phyloP scores from a whole-genome alignment of 2,113 vertebrate species.

The Sylvilagus bachmani region DNA sequence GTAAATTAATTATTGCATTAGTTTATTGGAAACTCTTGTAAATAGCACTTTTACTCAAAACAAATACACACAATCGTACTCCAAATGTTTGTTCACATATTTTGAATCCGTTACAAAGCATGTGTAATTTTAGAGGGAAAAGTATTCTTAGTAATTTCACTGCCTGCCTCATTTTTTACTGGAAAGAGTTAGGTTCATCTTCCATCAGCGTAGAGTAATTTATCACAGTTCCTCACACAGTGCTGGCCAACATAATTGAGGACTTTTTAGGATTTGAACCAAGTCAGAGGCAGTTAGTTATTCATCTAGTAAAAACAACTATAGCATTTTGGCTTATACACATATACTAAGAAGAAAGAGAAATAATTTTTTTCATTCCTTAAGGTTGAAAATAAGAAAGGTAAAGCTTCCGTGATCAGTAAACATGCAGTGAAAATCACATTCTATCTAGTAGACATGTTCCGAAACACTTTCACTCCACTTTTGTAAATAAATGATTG shows the following conservation, averaged over 20 bases:
- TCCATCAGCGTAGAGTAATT: background rate
- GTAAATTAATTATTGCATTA: constrained; percentile 79
- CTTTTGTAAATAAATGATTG: constrained; percentile 50
- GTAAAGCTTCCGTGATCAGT: background rate
- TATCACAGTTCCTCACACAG: constrained; percentile 20
- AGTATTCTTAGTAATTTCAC: constrained; percentile 9
- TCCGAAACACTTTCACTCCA: constrained; percentile 33
- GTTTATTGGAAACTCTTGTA: constrained; percentile 69
- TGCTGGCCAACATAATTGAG: constrained; percentile 28
- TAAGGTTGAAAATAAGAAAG: constrained; percentile 49
- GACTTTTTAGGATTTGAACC: constrained; percentile 23
- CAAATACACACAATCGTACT: constrained; percentile 53
- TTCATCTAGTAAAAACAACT: constrained; percentile 56
- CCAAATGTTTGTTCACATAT: constrained; percentile 72
- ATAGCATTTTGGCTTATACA: constrained; percentile 26
- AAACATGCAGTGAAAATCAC: constrained; percentile 27
- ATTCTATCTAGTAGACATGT: background rate
- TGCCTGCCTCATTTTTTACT: constrained; percentile 33
- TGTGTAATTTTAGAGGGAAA: constrained; percentile 31
- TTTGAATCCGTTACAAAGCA: constrained; percentile 65
- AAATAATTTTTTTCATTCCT: constrained; percentile 8
- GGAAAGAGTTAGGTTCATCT: constrained; percentile 4
- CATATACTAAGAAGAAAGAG: constrained; percentile 17
- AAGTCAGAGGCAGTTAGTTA: background rate
- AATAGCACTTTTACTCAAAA: constrained; percentile 72